A percentile compares a stretch with the other conserved stretches of the same genome.
Conservation (phyloP, 2,797 vertebrate species). For the Allochrocebus solatus region DNA sequence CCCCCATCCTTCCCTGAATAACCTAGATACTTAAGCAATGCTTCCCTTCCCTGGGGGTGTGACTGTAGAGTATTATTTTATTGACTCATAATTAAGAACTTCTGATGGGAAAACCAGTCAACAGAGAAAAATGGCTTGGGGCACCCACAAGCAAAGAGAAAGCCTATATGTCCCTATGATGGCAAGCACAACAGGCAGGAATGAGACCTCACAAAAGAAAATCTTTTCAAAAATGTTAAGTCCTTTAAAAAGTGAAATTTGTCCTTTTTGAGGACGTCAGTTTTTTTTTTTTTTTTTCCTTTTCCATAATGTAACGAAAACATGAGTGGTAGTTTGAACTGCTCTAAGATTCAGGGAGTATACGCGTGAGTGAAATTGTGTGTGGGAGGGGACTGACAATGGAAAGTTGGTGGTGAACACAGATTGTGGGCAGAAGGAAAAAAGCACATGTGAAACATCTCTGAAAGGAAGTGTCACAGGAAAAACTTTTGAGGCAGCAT, state of each 20-base stretch:
- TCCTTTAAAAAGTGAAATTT: not conserved
- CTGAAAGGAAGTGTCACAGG: constrained; percentile 74
- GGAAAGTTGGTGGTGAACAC: constrained; percentile 84
- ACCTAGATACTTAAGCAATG: constrained; percentile 50
- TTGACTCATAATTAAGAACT: constrained; percentile 75
- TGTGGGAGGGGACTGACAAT: constrained; percentile 82
- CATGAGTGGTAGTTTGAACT: constrained; percentile 59
- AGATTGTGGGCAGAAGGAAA: constrained; percentile 83
- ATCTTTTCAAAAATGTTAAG: not conserved
- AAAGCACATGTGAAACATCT: constrained; percentile 84
- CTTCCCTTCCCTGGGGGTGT: constrained; percentile 44
- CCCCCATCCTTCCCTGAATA: not conserved
- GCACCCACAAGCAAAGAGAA: not conserved
- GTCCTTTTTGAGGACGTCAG: constrained; percentile 29
- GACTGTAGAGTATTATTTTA: constrained; percentile 61
- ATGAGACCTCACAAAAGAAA: not conserved
- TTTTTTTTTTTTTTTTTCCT: not conserved
- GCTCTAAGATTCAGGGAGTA: not conserved
- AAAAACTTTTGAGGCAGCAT: constrained; percentile 79
- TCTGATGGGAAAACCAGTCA: constrained; percentile 74
- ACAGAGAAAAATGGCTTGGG: constrained; percentile 42
- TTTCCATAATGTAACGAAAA: not conserved
- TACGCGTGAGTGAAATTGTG: constrained; percentile 70
- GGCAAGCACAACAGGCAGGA: not conserved
- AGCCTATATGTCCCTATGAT: not conserved